phyloP scores from a whole-genome alignment of 2,888 invertebrate genomes.

The Drosophila barbarae region DNA sequence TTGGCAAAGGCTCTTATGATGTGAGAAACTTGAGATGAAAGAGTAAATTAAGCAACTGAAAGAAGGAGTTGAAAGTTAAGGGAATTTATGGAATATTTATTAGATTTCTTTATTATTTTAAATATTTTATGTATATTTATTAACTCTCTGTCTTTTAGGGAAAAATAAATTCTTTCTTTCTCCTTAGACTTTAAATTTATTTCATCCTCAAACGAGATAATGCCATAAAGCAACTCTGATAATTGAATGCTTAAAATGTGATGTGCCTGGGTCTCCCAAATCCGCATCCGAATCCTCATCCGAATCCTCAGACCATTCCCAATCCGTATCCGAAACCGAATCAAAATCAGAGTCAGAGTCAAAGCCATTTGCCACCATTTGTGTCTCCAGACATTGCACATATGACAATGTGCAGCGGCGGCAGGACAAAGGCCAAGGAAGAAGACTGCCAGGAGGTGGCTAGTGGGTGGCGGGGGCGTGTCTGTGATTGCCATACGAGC shows the following conservation, averaged over 20 bases:
- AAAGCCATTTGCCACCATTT: conserved; percentile 43
- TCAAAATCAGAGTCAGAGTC: conserved; percentile 38
- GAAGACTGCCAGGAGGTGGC: not conserved
- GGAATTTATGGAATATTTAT: too few species aligned
- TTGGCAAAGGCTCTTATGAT: not conserved
- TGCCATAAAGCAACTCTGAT: conserved; percentile 26
- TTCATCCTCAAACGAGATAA: conserved; percentile 3
- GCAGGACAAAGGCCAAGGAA: conserved; percentile 36
- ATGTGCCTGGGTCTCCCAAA: conserved; percentile 7
- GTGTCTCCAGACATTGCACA: conserved; percentile 45
- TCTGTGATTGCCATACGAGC: conserved; percentile 69
- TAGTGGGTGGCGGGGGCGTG: conserved; percentile 38
- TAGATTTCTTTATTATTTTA: not conserved
- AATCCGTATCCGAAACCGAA: conserved; percentile 14
- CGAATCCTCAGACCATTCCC: not conserved
- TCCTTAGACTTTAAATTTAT: not conserved
- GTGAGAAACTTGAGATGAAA: not conserved
- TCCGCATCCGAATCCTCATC: conserved; percentile 1
- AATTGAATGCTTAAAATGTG: conserved; percentile 40
- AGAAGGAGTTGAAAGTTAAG: not conserved
- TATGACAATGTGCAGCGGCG: conserved; percentile 43
- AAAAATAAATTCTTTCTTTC: not conserved
- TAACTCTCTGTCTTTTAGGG: not conserved
- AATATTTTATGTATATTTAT: not conserved
- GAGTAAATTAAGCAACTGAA: not conserved